Conservation (phyloP, 2,113 vertebrate species). For the Nyctereutes procyonoides region DNA sequence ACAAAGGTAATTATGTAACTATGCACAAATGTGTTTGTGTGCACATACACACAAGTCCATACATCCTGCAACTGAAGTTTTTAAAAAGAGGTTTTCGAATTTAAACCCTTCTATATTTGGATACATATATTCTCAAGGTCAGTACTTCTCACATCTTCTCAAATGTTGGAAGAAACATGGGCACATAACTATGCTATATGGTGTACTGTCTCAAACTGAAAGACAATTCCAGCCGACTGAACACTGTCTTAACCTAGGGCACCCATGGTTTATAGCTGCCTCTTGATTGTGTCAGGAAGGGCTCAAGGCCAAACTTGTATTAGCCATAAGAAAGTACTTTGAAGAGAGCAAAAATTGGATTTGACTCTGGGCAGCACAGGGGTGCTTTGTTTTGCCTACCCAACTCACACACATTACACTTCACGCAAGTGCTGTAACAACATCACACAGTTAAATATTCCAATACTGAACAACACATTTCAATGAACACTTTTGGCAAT, state of each 20-base stretch:
- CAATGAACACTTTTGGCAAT: not conserved
- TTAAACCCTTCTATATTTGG: not conserved
- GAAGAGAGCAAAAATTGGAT: not conserved
- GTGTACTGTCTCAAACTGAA: not conserved
- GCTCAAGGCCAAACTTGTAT: conserved; percentile 34
- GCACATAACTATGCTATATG: conserved; percentile 28
- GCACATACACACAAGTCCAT: not conserved
- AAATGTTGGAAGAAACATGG: conserved; percentile 26
- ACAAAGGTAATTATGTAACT: not conserved
- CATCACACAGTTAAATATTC: no score
- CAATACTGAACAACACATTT: not conserved
- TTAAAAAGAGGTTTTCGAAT: not conserved
- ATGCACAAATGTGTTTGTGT: not conserved
- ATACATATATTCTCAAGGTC: conserved; percentile 13
- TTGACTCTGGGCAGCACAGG: not conserved
- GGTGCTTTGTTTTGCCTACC: not conserved
- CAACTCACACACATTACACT: not conserved
- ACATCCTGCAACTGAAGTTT: not conserved
- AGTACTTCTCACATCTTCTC: not conserved
- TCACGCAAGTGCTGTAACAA: no score
- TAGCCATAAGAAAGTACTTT: not conserved
- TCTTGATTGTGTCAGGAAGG: conserved; percentile 56
- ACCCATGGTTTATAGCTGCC: conserved; percentile 44
- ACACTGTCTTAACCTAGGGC: not conserved
- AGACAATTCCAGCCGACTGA: not conserved